A percentile compares a stretch with the other conserved stretches of the same genome.
phyloP scores from a whole-genome alignment of 2,113 vertebrate species.

The Scolopax mira region DNA sequence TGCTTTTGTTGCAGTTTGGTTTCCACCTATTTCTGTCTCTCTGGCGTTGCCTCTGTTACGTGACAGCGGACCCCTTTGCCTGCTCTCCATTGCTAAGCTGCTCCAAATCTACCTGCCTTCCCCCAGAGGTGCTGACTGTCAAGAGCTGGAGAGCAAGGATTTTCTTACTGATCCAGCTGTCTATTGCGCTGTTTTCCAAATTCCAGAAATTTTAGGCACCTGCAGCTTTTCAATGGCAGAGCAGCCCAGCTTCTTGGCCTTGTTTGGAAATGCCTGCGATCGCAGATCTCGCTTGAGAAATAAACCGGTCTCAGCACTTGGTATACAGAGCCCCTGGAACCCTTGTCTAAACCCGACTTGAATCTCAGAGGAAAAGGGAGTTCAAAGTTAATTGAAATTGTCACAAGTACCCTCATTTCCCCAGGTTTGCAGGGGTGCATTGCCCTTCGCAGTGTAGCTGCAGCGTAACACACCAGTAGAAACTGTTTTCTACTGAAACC shows the following conservation, averaged over 20 bases:
- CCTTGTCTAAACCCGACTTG: background rate
- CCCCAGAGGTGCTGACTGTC: slow-evolving; percentile 21
- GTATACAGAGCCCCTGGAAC: background rate
- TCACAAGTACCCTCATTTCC: background rate
- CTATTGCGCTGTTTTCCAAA: slow-evolving; percentile 7
- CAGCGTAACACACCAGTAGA: background rate
- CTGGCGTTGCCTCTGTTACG: background rate
- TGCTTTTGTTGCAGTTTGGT: slow-evolving; percentile 6
- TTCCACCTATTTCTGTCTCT: slow-evolving; percentile 9
- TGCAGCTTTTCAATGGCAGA: slow-evolving; percentile 21
- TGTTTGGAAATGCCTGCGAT: slow-evolving; percentile 12
- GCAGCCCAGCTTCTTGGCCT: slow-evolving; percentile 6
- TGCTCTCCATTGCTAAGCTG: slow-evolving; percentile 40
- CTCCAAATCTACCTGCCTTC: slow-evolving; percentile 2
- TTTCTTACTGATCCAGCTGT: slow-evolving; percentile 27
- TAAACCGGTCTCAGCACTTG: background rate
- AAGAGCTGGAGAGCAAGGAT: background rate
- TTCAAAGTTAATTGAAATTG: background rate
- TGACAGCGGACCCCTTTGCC: background rate
- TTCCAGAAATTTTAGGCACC: background rate
- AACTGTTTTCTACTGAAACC: background rate
- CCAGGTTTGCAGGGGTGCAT: background rate
- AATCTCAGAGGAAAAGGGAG: background rate
- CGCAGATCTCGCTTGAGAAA: slow-evolving; percentile 16
- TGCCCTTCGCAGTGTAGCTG: background rate